Percentiles rank a stretch among this genome's conserved stretches.
These are phyloP conservation scores for Eubasilissa splendida DNA, from an alignment of 2,888 invertebrate species.

Conservation along the genomic window DNA sequence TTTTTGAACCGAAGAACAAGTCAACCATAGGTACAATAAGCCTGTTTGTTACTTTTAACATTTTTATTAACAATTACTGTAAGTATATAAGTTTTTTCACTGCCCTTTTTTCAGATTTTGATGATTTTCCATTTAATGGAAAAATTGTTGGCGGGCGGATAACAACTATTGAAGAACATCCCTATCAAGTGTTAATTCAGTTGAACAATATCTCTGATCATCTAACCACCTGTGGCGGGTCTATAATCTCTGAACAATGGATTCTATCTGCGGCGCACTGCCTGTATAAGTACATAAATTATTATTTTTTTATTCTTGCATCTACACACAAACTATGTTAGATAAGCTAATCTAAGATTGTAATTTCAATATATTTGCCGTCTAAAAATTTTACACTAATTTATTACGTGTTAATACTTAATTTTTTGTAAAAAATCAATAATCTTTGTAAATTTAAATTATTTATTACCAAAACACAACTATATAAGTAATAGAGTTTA, in stretches of 20 bases:
- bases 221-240: slow-evolving; percentile 66
- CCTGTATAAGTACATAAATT: slow-evolving; percentile 63
- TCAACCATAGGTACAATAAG: too few species aligned
- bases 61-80: too few species aligned
- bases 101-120: neutral
- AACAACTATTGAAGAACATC: slow-evolving; percentile 64
- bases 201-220: slow-evolving; percentile 62
- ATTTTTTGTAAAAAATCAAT: neutral
- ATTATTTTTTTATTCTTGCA: too few species aligned
- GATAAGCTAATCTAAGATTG: too few species aligned
- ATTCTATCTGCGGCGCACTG: slow-evolving; percentile 72
- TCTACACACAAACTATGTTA: too few species aligned
- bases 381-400: too few species aligned
- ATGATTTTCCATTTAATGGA: slow-evolving; percentile 30
- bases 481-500: too few species aligned
- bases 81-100: too few species aligned
- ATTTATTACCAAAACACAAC: too few species aligned
- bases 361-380: too few species aligned
- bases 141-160: slow-evolving; percentile 69
- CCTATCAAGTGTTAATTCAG: slow-evolving; percentile 64
- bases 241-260: slow-evolving; percentile 64
- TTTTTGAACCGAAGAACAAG: too few species aligned
- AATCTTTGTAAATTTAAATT: neutral
- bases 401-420: neutral
- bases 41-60: too few species aligned